Conservation (phyloP, 2,113 vertebrate genomes). For the Tamias sibiricus region DNA sequence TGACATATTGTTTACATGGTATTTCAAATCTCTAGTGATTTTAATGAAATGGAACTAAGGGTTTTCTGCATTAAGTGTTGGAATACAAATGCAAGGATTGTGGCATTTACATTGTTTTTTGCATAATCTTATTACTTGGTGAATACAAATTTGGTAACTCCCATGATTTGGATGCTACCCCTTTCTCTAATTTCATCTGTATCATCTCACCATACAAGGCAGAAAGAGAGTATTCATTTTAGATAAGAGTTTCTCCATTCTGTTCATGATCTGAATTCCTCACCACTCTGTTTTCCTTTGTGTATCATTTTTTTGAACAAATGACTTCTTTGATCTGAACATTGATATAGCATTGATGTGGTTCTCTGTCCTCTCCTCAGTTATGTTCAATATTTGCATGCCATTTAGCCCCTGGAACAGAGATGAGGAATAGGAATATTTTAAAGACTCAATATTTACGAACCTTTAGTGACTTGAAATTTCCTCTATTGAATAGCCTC, state of each 20-base stretch:
- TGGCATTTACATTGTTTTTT: constrained; percentile 56
- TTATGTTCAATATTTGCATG: background rate
- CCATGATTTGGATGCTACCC: constrained; percentile 35
- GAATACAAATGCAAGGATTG: constrained; percentile 51
- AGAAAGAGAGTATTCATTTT: background rate
- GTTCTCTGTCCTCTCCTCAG: background rate
- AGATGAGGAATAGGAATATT: background rate
- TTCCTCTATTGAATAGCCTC: no score
- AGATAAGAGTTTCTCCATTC: constrained; percentile 11
- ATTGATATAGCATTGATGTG: background rate
- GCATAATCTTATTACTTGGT: constrained; percentile 51
- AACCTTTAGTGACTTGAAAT: background rate
- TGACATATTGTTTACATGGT: constrained; percentile 51
- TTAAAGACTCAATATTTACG: background rate
- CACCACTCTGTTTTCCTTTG: background rate
- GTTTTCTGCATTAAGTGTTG: background rate
- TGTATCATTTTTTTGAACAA: constrained; percentile 37
- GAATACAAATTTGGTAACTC: constrained; percentile 64
- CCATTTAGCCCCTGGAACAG: background rate
- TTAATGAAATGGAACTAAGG: constrained; percentile 57
- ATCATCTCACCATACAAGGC: background rate
- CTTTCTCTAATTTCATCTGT: background rate
- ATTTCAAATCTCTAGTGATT: constrained; percentile 62
- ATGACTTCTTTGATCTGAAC: background rate
- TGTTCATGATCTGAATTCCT: constrained; percentile 9